Conservation (phyloP, 2,888 invertebrate species). For the Drosophila diplacantha region DNA sequence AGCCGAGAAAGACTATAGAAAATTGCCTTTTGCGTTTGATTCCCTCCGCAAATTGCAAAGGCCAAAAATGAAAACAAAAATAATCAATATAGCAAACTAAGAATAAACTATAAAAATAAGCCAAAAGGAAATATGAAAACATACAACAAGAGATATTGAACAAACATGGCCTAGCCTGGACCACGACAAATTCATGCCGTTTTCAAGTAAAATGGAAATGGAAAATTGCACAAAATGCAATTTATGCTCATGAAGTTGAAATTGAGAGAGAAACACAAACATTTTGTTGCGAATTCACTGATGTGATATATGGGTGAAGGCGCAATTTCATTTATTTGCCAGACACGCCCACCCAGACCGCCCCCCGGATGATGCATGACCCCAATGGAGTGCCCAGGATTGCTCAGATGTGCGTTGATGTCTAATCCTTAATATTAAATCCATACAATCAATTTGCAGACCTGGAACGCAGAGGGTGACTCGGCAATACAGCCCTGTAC, state of each 20-base stretch:
- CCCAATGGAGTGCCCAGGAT: constrained; percentile 18
- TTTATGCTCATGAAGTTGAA: constrained; percentile 41
- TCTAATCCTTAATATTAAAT: constrained; percentile 69
- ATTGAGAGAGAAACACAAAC: constrained; percentile 32
- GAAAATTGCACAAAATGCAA: constrained; percentile 56
- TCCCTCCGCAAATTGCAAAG: constrained; percentile 15
- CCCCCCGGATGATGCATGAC: constrained; percentile 34
- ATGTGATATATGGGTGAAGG: constrained; percentile 29
- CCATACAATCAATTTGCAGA: constrained; percentile 66
- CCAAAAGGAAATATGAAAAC: constrained; percentile 8
- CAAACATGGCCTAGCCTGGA: constrained; percentile 36
- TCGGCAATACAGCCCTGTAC: constrained; percentile 51
- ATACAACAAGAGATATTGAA: constrained; percentile 10
- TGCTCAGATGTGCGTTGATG: constrained; percentile 58
- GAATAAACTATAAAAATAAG: constrained; percentile 40
- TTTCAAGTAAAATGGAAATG: constrained; percentile 42
- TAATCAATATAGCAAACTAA: constrained; percentile 20
- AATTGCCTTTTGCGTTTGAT: constrained; percentile 57
- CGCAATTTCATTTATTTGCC: constrained; percentile 38
- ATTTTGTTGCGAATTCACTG: constrained; percentile 18
- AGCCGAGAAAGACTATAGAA: constrained; percentile 41
- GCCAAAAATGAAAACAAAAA: constrained; percentile 34
- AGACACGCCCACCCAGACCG: constrained; percentile 22
- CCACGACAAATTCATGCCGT: constrained; percentile 1
- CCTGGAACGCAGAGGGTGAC: constrained; percentile 50